Conservation (phyloP, 1,140 invertebrate genomes). For the Brachionus sp. region DNA sequence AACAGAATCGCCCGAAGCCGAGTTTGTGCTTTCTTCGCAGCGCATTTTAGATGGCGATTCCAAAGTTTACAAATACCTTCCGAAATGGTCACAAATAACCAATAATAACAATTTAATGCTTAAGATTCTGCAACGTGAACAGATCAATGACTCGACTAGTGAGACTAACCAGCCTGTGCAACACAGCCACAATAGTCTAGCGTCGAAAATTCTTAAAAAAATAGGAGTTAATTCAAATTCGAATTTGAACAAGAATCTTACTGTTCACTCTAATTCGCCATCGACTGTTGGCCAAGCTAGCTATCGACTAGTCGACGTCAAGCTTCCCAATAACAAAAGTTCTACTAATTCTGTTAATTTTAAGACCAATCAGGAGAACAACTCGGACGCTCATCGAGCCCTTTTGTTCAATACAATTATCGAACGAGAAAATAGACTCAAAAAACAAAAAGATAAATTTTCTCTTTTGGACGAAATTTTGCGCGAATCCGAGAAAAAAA, state of each 20-base stretch:
- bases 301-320: slow-evolving; percentile 10
- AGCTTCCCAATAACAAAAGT: not conserved
- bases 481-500: slow-evolving; percentile 18
- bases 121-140: slow-evolving; percentile 26
- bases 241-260: not conserved
- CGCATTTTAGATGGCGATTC: not conserved
- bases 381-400: not conserved
- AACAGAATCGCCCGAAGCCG: not conserved
- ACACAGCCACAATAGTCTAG: not conserved
- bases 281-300: not conserved
- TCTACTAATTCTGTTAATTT: not conserved
- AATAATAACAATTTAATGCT: slow-evolving; percentile 32
- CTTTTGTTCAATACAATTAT: slow-evolving; percentile 30
- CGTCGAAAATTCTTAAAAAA: slow-evolving; percentile 6
- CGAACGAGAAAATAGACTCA: slow-evolving; percentile 12
- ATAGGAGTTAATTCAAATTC: slow-evolving; percentile 16
- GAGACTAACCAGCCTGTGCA: not conserved
- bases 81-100: slow-evolving; percentile 33
- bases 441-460: slow-evolving; percentile 45
- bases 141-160: not conserved
- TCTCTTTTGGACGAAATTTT: not conserved
- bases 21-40: slow-evolving; percentile 37
- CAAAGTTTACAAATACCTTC: slow-evolving; percentile 29
- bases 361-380: not conserved
- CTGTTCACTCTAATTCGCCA: not conserved